A percentile compares a stretch with the other conserved stretches of the same genome.
phyloP scores from a whole-genome alignment of 2,113 vertebrate species.

The Pluvialis apricaria region DNA sequence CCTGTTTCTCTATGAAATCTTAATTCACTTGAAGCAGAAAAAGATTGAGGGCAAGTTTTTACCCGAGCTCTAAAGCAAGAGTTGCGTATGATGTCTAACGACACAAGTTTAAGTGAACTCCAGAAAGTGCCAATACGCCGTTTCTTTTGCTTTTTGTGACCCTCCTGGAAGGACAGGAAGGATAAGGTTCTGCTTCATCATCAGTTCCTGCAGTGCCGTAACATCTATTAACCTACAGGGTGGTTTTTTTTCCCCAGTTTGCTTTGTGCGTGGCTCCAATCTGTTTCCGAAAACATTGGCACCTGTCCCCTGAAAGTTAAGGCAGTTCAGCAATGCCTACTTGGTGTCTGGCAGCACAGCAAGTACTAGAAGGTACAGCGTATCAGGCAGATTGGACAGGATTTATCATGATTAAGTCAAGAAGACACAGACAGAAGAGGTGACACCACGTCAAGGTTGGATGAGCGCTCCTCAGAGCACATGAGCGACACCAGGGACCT shows the following conservation, averaged over 20 bases:
- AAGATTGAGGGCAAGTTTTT: background rate
- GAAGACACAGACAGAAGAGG: background rate
- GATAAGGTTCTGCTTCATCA: conserved; percentile 3
- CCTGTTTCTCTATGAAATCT: background rate
- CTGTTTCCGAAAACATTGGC: background rate
- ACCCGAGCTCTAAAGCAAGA: background rate
- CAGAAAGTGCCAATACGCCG: background rate
- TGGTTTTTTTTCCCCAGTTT: background rate
- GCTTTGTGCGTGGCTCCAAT: background rate
- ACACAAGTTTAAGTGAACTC: background rate
- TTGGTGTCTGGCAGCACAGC: conserved; percentile 29
- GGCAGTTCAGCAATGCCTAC: background rate
- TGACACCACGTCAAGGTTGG: background rate
- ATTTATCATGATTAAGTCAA: background rate
- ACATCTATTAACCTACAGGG: background rate
- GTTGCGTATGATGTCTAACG: background rate
- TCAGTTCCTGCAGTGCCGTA: background rate
- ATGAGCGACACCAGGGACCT: background rate
- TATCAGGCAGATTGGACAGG: background rate
- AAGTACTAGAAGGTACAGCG: background rate
- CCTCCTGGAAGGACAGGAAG: background rate
- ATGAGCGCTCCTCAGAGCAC: background rate
- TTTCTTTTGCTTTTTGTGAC: background rate
- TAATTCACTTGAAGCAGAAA: background rate
- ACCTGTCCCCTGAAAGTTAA: background rate